These are phyloP conservation scores for Anthophora plumipes DNA, from an alignment of 2,888 invertebrate genomes.

Conservation along the genomic window DNA sequence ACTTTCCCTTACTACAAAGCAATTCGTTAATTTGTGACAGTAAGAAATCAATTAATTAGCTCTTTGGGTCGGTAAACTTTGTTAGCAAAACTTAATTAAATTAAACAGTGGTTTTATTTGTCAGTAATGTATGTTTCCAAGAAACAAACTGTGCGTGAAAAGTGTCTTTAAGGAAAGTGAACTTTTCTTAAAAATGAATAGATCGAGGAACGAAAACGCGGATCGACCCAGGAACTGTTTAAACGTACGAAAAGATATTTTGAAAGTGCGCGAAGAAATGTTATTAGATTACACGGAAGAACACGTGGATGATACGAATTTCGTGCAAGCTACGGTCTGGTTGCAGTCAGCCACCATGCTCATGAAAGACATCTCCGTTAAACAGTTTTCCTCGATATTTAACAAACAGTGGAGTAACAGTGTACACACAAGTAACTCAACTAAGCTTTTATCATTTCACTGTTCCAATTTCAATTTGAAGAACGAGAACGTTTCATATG, in stretches of 20 bases:
- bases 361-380: conserved; percentile 41
- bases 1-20: too few relatives aligned
- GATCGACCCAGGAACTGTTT: conserved; percentile 46
- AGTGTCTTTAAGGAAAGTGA: too few relatives aligned
- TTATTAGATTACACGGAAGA: conserved; percentile 5
- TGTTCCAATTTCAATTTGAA: not conserved
- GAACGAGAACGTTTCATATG: too few relatives aligned
- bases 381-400: conserved; percentile 51
- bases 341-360: conserved; percentile 51
- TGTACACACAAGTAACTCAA: conserved; percentile 17
- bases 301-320: conserved; percentile 58
- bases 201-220: conserved; percentile 26
- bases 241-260: conserved; percentile 36
- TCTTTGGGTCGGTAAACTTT: too few relatives aligned
- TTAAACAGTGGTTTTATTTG: too few relatives aligned
- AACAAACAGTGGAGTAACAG: conserved; percentile 36
- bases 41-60: too few relatives aligned
- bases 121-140: too few relatives aligned
- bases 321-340: conserved; percentile 67
- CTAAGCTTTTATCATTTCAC: not conserved
- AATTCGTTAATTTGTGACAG: too few relatives aligned
- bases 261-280: not conserved
- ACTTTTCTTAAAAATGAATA: conserved; percentile 39
- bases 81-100: too few relatives aligned
- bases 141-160: too few relatives aligned